A percentile compares a stretch with the other conserved stretches of the same genome.
These are phyloP conservation scores for Uropsilus gracilis DNA, from an alignment of 2,113 vertebrate species.

Conservation along the genomic window DNA sequence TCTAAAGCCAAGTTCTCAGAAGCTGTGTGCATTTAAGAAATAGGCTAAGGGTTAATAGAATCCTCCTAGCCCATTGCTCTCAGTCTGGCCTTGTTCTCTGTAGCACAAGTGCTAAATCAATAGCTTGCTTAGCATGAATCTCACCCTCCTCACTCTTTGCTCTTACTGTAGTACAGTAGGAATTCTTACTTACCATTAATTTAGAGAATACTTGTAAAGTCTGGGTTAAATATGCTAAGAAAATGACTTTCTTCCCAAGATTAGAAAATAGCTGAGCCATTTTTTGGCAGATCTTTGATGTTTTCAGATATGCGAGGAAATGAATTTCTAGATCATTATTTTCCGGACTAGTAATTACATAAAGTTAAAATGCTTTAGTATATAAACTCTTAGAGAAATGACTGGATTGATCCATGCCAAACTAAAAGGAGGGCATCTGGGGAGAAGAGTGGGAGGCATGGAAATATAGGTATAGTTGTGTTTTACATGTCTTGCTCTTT, in stretches of 20 bases:
- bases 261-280: slow-evolving; percentile 39
- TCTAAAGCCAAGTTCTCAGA: not conserved
- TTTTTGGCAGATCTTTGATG: slow-evolving; percentile 41
- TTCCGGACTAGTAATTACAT: slow-evolving; percentile 15
- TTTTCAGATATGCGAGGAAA: slow-evolving; percentile 31
- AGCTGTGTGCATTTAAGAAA: not conserved
- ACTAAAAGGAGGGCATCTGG: not conserved
- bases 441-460: not conserved
- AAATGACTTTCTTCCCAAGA: slow-evolving; percentile 15
- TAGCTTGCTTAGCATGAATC: not conserved
- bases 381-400: not conserved
- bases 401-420: not conserved
- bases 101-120: not conserved
- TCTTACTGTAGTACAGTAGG: not conserved
- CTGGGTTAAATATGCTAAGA: slow-evolving; percentile 33
- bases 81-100: not conserved
- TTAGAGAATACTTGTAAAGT: not conserved
- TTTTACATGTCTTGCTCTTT: not conserved
- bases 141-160: not conserved
- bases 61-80: not conserved
- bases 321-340: slow-evolving; percentile 49
- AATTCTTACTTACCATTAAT: not conserved
- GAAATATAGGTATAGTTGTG: not conserved
- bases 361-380: slow-evolving; percentile 8
- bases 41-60: not conserved